Percentiles rank a stretch among this genome's conserved stretches.
These are phyloP conservation scores for cattle (Bos taurus) DNA, from an alignment of 2,113 vertebrate species.

Conservation along the genomic window ARS-UCD2.0 NC_037337.1:68937501-68938000, in stretches of 20 bases:
- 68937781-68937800: not conserved
- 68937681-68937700: fast-evolving
- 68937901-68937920: fast-evolving
- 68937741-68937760: not conserved
- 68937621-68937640: not conserved
- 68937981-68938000: not conserved
- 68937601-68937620: not conserved
- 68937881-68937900: not conserved
- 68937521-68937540: too few relatives aligned
- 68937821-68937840: not conserved
- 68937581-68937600: not conserved
- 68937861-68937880: not conserved
- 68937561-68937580: not conserved
- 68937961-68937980: not conserved
- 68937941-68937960: not conserved
- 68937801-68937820: not conserved
- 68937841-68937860: not conserved
- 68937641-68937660: not conserved
- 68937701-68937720: not conserved
- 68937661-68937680: not conserved
- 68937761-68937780: not conserved
- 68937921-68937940: not conserved
- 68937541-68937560: not conserved
- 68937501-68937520: too few relatives aligned
- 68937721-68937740: not conserved